Percentiles rank a stretch among this genome's conserved stretches.
Conservation (phyloP, 1,140 invertebrate genomes). For the Heliothis virescens region DNA sequence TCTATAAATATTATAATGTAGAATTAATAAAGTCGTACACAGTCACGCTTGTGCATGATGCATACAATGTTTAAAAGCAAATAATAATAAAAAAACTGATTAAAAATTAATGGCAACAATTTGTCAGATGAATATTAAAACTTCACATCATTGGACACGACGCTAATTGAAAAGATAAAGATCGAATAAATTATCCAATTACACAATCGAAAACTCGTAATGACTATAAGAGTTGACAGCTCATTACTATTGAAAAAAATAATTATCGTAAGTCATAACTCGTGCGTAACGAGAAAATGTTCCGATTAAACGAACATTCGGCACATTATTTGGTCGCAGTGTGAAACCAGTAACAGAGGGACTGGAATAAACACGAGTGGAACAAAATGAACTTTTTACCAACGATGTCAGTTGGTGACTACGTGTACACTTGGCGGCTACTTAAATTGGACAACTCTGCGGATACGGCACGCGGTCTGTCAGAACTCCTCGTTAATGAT, state of each 20-base stretch:
- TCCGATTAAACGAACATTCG: constrained; percentile 47
- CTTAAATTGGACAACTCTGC: constrained; percentile 66
- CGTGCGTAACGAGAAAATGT: constrained; percentile 48
- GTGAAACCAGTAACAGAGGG: constrained; percentile 58
- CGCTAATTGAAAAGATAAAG: constrained; percentile 70
- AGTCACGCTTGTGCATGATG: not conserved
- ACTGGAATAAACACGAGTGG: constrained; percentile 55
- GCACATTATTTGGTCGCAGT: constrained; percentile 46
- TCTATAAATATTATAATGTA: constrained; percentile 2
- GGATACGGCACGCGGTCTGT: constrained; percentile 59
- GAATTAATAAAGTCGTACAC: constrained; percentile 17
- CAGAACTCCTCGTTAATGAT: constrained; percentile 53
- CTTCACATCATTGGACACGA: constrained; percentile 48
- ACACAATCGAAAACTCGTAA: constrained; percentile 67
- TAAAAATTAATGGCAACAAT: constrained; percentile 45
- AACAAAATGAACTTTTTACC: constrained; percentile 64
- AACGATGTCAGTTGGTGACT: constrained; percentile 59
- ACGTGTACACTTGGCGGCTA: constrained; percentile 51
- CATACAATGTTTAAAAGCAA: constrained; percentile 18
- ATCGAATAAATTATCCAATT: constrained; percentile 73
- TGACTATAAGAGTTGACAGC: constrained; percentile 64
- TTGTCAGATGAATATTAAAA: constrained; percentile 50
- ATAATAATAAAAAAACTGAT: constrained; percentile 31
- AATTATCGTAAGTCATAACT: constrained; percentile 58
- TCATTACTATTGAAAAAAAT: constrained; percentile 65